These are phyloP conservation scores for Sebastolobus alascanus DNA, from an alignment of 2,797 vertebrate species.

Conservation along the genomic window DNA sequence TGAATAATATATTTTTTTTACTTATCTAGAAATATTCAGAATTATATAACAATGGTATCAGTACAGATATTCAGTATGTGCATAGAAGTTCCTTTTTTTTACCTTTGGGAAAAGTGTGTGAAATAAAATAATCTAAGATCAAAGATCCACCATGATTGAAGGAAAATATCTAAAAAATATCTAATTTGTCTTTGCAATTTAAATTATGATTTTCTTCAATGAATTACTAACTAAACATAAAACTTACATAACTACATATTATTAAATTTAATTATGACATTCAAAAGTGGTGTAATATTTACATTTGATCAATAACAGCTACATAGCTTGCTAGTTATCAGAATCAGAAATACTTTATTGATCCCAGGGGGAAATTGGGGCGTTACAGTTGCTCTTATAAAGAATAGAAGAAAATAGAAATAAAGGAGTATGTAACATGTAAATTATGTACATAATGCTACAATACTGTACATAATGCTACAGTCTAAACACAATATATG, in stretches of 20 bases:
- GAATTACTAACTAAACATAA: background rate
- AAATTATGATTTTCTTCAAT: background rate
- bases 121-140: background rate
- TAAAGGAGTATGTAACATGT: too few relatives aligned
- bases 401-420: too few relatives aligned
- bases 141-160: background rate
- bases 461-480: too few relatives aligned
- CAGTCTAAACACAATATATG: too few relatives aligned
- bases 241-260: background rate
- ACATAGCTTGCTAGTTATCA: background rate
- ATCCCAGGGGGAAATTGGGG: too few relatives aligned
- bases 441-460: too few relatives aligned
- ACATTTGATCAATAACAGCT: background rate
- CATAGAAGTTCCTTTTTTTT: background rate
- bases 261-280: background rate
- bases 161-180: background rate
- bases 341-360: too few relatives aligned
- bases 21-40: slow-evolving; percentile 5
- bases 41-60: background rate
- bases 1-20: background rate
- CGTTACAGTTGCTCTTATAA: too few relatives aligned
- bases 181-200: background rate
- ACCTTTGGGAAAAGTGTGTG: background rate
- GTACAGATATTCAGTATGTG: background rate
- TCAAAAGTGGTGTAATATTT: background rate